These are phyloP conservation scores for Nothobranchius furzeri DNA, from an alignment of 2,113 vertebrate species.

Conservation along the genomic window DNA sequence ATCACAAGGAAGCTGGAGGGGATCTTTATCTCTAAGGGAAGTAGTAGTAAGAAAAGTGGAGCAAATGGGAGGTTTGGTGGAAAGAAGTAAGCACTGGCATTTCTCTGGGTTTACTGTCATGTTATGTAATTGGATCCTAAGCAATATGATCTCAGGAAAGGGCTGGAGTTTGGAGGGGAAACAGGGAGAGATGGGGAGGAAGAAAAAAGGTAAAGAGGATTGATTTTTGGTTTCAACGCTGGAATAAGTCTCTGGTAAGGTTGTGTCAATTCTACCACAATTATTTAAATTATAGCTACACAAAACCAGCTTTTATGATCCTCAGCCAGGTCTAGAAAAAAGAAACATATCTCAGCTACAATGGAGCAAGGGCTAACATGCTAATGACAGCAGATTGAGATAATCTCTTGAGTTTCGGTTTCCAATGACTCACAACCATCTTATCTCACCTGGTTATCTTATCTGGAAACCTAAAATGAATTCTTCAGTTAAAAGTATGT, in stretches of 20 bases:
- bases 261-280: constrained; percentile 8
- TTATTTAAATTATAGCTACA: not conserved
- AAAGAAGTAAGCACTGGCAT: not conserved
- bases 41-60: not conserved
- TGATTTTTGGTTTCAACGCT: constrained; percentile 56
- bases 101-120: constrained; percentile 15
- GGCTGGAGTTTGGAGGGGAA: constrained; percentile 26
- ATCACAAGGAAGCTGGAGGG: not conserved
- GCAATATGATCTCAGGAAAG: constrained; percentile 27
- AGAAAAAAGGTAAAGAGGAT: constrained; percentile 19
- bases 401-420: constrained; percentile 21
- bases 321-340: not conserved
- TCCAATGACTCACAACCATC: not conserved
- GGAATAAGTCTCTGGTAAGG: constrained; percentile 41
- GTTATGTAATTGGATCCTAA: constrained; percentile 51
- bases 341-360: constrained; percentile 22
- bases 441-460: not conserved
- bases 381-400: constrained; percentile 49
- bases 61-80: constrained; percentile 1
- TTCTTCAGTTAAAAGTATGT: not conserved
- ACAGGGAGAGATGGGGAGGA: constrained; percentile 17
- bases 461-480: not conserved
- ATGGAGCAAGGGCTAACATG: constrained; percentile 42
- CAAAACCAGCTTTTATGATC: constrained; percentile 34
- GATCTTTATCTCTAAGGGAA: not conserved